Percentiles rank a stretch among this genome's conserved stretches.
Evolutionary conservation across 1,140 invertebrate genomes (phyloP).

Genomic region (Nasonia longicornis): DNA sequence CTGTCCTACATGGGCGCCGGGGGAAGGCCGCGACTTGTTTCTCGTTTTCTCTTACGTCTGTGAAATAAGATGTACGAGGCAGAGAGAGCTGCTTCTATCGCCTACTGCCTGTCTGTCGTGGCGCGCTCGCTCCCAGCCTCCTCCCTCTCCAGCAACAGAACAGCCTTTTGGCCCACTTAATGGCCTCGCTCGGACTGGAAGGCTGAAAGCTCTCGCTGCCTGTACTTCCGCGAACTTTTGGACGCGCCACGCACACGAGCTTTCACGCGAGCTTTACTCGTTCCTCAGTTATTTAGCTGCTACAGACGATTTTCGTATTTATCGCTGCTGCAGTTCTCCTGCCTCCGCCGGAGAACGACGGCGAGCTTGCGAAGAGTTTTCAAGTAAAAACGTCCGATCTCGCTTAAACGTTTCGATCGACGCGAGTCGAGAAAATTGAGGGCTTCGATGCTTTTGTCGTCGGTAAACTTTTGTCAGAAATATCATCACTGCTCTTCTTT

Average conservation of each 20-base stretch:
- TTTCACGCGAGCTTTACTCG: slow-evolving; percentile 20
- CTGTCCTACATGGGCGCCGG: slow-evolving; percentile 1
- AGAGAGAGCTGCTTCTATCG: neutral
- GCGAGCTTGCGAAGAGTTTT: neutral
- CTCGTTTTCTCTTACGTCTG: slow-evolving; percentile 1
- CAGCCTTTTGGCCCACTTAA: slow-evolving; percentile 31
- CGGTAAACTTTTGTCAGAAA: neutral
- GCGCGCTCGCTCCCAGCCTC: neutral
- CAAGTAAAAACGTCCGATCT: neutral
- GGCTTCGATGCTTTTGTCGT: neutral
- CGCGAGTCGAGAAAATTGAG: neutral
- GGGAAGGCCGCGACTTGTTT: neutral
- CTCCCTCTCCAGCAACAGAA: neutral
- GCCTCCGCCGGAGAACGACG: no score
- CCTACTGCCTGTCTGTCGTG: neutral
- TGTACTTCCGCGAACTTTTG: slow-evolving; percentile 21
- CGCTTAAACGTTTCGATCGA: neutral
- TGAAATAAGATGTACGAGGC: neutral
- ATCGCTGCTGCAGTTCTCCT: neutral
- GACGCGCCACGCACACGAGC: slow-evolving; percentile 2
- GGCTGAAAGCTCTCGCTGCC: slow-evolving; percentile 13
- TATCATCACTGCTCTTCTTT: neutral
- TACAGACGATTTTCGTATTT: slow-evolving; percentile 20
- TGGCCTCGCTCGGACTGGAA: slow-evolving; percentile 23
- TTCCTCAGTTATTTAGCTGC: slow-evolving; percentile 9